These are phyloP conservation scores for Papilio xuthus DNA, from an alignment of 1,140 invertebrate species.

Conservation along the genomic window DNA sequence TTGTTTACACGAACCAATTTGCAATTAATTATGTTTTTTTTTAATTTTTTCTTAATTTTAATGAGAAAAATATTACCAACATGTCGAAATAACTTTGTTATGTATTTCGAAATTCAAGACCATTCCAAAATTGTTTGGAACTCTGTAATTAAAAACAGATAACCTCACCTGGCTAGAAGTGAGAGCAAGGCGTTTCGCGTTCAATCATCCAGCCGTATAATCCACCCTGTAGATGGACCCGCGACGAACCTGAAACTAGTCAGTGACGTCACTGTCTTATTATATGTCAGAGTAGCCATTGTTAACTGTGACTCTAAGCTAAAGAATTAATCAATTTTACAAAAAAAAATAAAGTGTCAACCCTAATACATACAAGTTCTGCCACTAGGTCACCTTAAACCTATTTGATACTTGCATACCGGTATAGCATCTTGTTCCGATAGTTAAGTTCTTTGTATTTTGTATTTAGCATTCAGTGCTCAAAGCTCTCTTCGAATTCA, in stretches of 20 bases:
- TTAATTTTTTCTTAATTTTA: background rate
- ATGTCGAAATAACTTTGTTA: background rate
- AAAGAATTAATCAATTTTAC: background rate
- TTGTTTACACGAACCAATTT: background rate
- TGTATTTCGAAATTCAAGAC: background rate
- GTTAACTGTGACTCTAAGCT: no score
- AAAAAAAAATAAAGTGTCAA: background rate
- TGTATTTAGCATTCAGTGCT: background rate
- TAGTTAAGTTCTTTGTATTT: background rate
- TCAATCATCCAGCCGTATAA: no score
- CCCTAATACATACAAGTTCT: background rate
- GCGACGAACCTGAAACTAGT: no score
- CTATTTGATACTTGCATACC: background rate
- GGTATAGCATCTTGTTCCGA: conserved; percentile 13
- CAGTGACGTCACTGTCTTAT: no score
- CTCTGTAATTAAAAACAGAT: no score
- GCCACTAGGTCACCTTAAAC: conserved; percentile 6
- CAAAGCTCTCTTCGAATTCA: background rate
- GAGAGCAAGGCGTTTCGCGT: no score
- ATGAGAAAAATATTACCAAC: background rate
- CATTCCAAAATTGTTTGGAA: no score
- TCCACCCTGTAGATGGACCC: no score
- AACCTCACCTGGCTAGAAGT: no score
- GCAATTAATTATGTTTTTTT: background rate
- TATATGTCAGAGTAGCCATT: no score